Percentiles rank a stretch among this genome's conserved stretches.
phyloP scores from a whole-genome alignment of 92 coral and sea anemone genomes.

The Phenganax marumi region DNA sequence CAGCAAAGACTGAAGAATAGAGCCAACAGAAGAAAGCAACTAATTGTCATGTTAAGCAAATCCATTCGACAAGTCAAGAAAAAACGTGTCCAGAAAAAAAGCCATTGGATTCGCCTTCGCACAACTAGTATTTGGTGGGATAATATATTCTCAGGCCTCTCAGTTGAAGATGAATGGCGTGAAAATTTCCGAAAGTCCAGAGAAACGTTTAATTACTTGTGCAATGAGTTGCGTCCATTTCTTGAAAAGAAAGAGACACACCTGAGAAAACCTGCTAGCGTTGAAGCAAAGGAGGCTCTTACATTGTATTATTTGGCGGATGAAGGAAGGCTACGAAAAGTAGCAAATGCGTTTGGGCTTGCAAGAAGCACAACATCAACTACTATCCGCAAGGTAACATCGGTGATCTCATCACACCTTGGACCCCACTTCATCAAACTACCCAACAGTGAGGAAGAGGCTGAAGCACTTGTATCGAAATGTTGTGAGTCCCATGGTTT shows the following conservation, averaged over 20 bases:
- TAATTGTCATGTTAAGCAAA: too few relatives aligned
- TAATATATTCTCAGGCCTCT: slow-evolving; percentile 41
- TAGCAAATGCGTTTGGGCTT: slow-evolving; percentile 13
- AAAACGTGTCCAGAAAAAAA: slow-evolving; percentile 7
- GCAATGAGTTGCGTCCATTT: background rate
- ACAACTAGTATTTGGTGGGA: slow-evolving; percentile 25
- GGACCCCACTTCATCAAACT: slow-evolving; percentile 39
- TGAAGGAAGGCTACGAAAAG: slow-evolving; percentile 20
- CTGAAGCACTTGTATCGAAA: slow-evolving; percentile 7
- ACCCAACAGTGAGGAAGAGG: background rate
- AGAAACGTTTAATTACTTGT: slow-evolving; percentile 18
- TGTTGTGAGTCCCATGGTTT: slow-evolving; percentile 8
- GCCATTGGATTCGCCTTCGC: slow-evolving; percentile 62
- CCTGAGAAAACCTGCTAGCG: background rate
- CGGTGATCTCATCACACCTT: slow-evolving; percentile 28
- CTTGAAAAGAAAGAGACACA: background rate
- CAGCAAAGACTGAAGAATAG: too few relatives aligned
- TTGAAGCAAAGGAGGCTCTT: background rate
- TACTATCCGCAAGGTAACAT: slow-evolving; percentile 29
- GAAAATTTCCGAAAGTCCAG: slow-evolving; percentile 57
- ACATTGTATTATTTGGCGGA: slow-evolving; percentile 15
- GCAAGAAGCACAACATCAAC: slow-evolving; percentile 41
- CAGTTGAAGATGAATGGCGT: slow-evolving; percentile 53
- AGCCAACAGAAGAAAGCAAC: too few relatives aligned
- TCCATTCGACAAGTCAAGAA: too few relatives aligned